Evolutionary conservation across 2,113 vertebrate genomes (phyloP), one percentile per base, ranked within the genome.

Genomic region (Saguinus imperator): DNA sequence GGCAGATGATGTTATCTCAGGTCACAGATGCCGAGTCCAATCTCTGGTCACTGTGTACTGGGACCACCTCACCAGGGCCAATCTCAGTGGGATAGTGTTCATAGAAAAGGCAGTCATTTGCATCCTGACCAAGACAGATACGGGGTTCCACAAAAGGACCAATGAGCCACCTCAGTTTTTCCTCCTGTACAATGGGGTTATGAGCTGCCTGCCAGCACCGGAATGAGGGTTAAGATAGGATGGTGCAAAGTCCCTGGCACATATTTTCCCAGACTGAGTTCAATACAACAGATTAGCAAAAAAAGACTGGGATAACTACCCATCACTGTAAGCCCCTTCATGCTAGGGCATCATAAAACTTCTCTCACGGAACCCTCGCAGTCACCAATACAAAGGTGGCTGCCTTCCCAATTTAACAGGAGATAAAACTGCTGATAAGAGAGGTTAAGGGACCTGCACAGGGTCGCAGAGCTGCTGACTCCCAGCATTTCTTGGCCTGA

Each of bases 11-110:
- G 5, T 45, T 16, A 10, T 37, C 23, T 8, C 8, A 7, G 45
- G 25, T 3, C n/a, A 50, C 6, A 58, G 43, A 5, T 29, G 23
- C 1, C 0, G 3, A 17, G 32, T 6, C 11, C 27, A 1, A 0
- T 3, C 61, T 50, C 52, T 37, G 55, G 2, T 17, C 16, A 3
- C 37, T 0, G 13, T 1, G 23, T 5, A 0, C 10, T 0, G 16
- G 35, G 37, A 1, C 4, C n/a, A 0, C 32, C 23, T 8, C 14
- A 1, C 29, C 58, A 14, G 23, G 0, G 5, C 40, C 35, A 9
- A 3, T 3, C 57, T 27, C 9, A 4, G 29, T 1, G 17, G 43
- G 61, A 23, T 14, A 5, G 58, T 1, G 16, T 6, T 17, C 35
- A 1, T 3, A 64, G 27, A 13, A 64, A 64, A 64, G 61, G 27